A percentile compares a stretch with the other conserved stretches of the same genome.
These are phyloP conservation scores for Leptothorax acervorum DNA, from an alignment of 2,888 invertebrate species.

Conservation along the genomic window DNA sequence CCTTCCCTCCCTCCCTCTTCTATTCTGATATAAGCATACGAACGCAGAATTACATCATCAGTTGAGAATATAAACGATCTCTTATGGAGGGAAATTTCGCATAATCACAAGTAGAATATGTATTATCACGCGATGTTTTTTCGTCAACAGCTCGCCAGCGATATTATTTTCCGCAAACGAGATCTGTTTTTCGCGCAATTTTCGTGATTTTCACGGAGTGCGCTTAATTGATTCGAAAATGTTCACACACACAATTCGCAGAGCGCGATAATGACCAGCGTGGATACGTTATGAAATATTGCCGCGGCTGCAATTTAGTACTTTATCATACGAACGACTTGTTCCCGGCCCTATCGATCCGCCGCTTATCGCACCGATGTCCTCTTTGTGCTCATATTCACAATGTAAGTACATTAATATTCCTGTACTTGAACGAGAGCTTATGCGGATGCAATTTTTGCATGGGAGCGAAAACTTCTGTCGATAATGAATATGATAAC, in stretches of 20 bases:
- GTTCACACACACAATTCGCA: slow-evolving; percentile 14
- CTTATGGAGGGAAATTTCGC: slow-evolving; percentile 28
- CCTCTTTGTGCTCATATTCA: slow-evolving; percentile 37
- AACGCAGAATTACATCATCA: slow-evolving; percentile 4
- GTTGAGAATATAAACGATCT: slow-evolving; percentile 24
- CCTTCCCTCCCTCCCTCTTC: background rate
- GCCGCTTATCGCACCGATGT: slow-evolving; percentile 47
- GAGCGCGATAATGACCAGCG: slow-evolving; percentile 35
- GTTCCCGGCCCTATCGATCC: slow-evolving; percentile 47
- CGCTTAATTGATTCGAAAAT: slow-evolving; percentile 49
- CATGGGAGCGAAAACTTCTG: slow-evolving; percentile 21
- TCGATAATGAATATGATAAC: slow-evolving; percentile 50
- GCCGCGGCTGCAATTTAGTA: slow-evolving; percentile 30
- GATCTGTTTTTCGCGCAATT: slow-evolving; percentile 19
- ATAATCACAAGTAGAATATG: slow-evolving; percentile 28
- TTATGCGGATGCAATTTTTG: slow-evolving; percentile 36
- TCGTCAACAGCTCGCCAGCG: background rate
- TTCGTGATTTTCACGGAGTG: slow-evolving; percentile 27
- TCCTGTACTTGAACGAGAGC: slow-evolving; percentile 38
- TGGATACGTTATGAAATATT: slow-evolving; percentile 43
- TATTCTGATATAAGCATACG: background rate
- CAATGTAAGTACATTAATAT: slow-evolving; percentile 54
- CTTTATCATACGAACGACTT: slow-evolving; percentile 49
- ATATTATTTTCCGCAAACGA: slow-evolving; percentile 17
- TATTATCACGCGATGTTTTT: slow-evolving; percentile 45